Evolutionary conservation across 2,113 vertebrate species (phyloP).

Genomic region (Anhinga anhinga): DNA sequence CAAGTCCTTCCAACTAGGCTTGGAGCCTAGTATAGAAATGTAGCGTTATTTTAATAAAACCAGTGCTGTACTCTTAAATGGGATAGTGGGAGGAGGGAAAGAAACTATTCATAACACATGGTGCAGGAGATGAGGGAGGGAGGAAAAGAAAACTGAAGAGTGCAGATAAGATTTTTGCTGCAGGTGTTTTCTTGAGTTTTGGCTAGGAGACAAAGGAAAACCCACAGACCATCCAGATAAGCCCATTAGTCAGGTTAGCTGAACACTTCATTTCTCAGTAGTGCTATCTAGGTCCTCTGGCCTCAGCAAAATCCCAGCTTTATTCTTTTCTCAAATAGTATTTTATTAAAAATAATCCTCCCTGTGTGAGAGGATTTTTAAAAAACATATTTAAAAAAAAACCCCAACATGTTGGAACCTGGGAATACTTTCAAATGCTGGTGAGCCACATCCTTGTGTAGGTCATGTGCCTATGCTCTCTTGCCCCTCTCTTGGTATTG

Average conservation of each 20-base stretch:
- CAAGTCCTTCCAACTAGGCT: neutral
- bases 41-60: conserved; percentile 5
- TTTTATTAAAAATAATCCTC: conserved; percentile 1
- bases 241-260: conserved; percentile 18
- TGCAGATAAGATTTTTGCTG: conserved; percentile 39
- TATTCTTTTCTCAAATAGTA: neutral
- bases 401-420: neutral
- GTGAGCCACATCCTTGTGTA: neutral
- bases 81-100: neutral
- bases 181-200: conserved; percentile 28
- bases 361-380: neutral
- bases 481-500: neutral
- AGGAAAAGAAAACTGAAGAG: conserved; percentile 21
- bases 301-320: conserved; percentile 1
- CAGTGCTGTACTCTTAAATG: neutral
- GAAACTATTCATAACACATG: neutral
- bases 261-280: neutral
- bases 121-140: neutral
- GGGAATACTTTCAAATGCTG: neutral
- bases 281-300: neutral
- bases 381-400: neutral
- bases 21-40: neutral
- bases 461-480: neutral
- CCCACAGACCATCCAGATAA: conserved; percentile 2
- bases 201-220: conserved; percentile 20